Conservation (phyloP, 1,140 invertebrate species). For the Samia ricini region DNA sequence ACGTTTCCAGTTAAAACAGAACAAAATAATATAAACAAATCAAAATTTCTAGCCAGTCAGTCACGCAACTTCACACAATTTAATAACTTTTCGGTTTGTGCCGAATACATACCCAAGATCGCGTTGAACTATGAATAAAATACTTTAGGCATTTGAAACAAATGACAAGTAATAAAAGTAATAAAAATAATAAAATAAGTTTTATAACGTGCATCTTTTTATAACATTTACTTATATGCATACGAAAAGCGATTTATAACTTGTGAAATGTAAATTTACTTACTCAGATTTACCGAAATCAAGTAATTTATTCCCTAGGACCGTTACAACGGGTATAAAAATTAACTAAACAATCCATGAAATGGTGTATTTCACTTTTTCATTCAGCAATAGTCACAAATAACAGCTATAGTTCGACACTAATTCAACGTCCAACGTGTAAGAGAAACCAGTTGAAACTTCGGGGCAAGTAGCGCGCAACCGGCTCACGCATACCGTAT, state of each 20-base stretch:
- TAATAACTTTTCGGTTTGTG: not conserved
- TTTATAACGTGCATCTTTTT: not conserved
- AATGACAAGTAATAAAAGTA: not conserved
- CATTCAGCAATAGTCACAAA: conserved; percentile 1
- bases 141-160: not conserved
- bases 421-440: conserved; percentile 12
- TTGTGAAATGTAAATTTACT: not conserved
- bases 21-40: not conserved
- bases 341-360: not conserved
- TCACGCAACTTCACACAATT: not conserved
- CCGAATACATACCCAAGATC: not conserved
- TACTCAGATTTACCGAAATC: not conserved
- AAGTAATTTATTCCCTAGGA: not conserved
- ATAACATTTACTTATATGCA: no score
- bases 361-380: conserved; percentile 12
- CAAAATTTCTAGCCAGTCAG: not conserved
- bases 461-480: conserved; percentile 13
- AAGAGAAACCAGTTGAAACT: conserved; percentile 20
- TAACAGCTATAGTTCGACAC: conserved; percentile 2
- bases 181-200: not conserved
- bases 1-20: not conserved
- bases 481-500: conserved; percentile 8
- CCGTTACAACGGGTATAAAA: not conserved
- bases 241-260: not conserved
- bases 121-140: not conserved